Evolutionary conservation across 2,797 vertebrate genomes (phyloP), one percentile per base, ranked within the genome.

Genomic region (Acipenser transmontanus): DNA sequence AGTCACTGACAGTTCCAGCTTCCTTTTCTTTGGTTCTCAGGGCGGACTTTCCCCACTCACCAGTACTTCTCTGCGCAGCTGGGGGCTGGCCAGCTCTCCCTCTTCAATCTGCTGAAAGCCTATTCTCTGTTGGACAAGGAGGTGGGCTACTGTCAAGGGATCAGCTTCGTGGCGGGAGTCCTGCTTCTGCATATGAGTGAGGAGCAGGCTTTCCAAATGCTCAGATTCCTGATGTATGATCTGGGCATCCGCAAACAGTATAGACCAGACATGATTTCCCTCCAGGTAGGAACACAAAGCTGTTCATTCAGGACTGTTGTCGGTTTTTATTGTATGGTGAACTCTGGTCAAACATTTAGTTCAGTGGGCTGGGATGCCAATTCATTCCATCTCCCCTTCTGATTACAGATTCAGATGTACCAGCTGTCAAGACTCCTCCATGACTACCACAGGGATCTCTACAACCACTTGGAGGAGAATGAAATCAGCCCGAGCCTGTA

Each of bases 221-320:
- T 99, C 61, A 98, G 96, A 74, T 99, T 97, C 81, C 90, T 99
- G 62, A 99, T 99, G 97, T 99, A 99, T 7, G 95, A 99, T 82
- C 90, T 98, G 1, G 90, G 95, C 68, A 91, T 99, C 81, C 88
- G 97, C 20, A 93, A 94, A 67, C 97, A 98, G 85, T 99, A 94
- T 82, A 86, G 90, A 49, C 97, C 97, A 0, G 97, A 99, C 89
- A 99, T 99, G 97, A 89, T 96, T 77, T 96, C 95, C 0, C 86
- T 99, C 47, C 96, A 99, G 93, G 97, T 98, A 79, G 64, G 80
- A 61, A 5, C 49, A 34, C 34, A 34, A 34, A 34, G 2, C 34
- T 34, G 34, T 34, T 34, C 34, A 34, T 34, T 4, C 34, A 34
- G 34, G 34, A 34, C 34, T 34, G 34, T 34, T 34, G 34, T 34